Percentiles rank a stretch among this genome's conserved stretches.
phyloP scores from a whole-genome alignment of 2,888 invertebrate species.

The Steinernema hermaphroditum region DNA sequence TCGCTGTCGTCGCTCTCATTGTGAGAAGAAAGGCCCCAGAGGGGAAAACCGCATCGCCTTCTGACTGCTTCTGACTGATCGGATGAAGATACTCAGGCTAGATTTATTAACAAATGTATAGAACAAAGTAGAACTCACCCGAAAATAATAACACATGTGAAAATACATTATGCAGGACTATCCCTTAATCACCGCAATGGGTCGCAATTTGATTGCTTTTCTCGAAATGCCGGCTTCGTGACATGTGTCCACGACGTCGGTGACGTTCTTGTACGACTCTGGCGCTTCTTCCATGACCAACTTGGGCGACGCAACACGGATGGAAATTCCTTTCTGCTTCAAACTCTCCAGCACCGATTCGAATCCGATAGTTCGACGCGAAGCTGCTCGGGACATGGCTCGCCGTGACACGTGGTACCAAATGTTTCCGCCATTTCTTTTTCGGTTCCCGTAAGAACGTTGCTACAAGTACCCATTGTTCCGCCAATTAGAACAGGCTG shows the following conservation, averaged over 20 bases:
- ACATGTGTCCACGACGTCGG: slow-evolving; percentile 97
- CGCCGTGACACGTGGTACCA: slow-evolving; percentile 99
- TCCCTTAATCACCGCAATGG: slow-evolving; percentile 98
- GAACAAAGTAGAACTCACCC: not conserved
- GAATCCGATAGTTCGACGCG: slow-evolving; percentile 90
- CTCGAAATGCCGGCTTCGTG: slow-evolving; percentile 95
- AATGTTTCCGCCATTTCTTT: slow-evolving; percentile 96
- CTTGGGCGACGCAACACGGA: slow-evolving; percentile 96
- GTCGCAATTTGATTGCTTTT: slow-evolving; percentile 91
- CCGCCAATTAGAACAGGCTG: slow-evolving; percentile 98
- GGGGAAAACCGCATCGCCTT: not conserved
- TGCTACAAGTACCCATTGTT: slow-evolving; percentile 99
- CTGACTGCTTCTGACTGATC: not conserved
- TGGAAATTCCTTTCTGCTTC: slow-evolving; percentile 74
- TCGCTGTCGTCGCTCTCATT: not conserved
- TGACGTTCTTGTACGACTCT: slow-evolving; percentile 98
- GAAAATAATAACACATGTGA: slow-evolving; percentile 63
- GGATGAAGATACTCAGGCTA: no score
- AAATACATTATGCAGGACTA: slow-evolving; percentile 69
- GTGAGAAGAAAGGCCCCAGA: not conserved
- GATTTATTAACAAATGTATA: not conserved
- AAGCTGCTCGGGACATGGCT: slow-evolving; percentile 93
- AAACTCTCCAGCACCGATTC: slow-evolving; percentile 83
- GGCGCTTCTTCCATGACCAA: slow-evolving; percentile 99
- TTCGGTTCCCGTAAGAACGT: slow-evolving; percentile 93